Conservation (phyloP, 2,797 vertebrate genomes). For the Pantherophis alleghaniensis region DNA sequence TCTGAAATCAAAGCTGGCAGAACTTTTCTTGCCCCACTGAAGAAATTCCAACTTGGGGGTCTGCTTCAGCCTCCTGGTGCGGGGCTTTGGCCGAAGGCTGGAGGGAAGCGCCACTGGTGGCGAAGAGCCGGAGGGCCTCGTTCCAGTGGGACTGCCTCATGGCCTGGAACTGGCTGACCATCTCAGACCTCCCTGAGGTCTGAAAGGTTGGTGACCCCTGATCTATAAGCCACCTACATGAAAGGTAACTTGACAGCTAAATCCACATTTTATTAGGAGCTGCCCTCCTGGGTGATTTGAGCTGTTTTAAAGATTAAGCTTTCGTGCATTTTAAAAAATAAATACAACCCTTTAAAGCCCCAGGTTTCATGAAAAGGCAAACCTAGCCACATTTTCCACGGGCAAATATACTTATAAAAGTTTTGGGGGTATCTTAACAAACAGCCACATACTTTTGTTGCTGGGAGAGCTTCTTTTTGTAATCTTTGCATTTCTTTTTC, state of each 20-base stretch:
- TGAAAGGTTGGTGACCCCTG: too few species aligned
- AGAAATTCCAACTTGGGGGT: too few species aligned
- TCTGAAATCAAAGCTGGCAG: conserved; percentile 31
- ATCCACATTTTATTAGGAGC: neutral
- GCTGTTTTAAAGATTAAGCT: neutral
- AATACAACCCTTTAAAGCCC: neutral
- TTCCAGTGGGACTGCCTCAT: too few species aligned
- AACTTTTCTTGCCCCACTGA: conserved; percentile 21
- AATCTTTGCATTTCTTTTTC: conserved; percentile 94
- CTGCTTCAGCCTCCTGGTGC: too few species aligned
- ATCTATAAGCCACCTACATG: neutral
- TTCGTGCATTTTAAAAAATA: neutral
- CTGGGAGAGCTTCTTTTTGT: conserved; percentile 87
- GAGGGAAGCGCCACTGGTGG: too few species aligned
- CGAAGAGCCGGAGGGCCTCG: too few species aligned
- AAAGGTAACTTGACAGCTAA: neutral
- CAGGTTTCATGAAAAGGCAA: neutral
- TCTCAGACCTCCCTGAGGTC: too few species aligned
- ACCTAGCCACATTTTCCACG: neutral
- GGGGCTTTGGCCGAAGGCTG: too few species aligned
- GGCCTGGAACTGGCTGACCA: too few species aligned
- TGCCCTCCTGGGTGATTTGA: neutral
- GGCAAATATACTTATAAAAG: neutral
- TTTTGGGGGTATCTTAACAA: conserved; percentile 17
- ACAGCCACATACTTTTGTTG: conserved; percentile 87